These are phyloP conservation scores for Xiphophorus hellerii DNA, from an alignment of 2,113 vertebrate species.

Conservation along the genomic window DNA sequence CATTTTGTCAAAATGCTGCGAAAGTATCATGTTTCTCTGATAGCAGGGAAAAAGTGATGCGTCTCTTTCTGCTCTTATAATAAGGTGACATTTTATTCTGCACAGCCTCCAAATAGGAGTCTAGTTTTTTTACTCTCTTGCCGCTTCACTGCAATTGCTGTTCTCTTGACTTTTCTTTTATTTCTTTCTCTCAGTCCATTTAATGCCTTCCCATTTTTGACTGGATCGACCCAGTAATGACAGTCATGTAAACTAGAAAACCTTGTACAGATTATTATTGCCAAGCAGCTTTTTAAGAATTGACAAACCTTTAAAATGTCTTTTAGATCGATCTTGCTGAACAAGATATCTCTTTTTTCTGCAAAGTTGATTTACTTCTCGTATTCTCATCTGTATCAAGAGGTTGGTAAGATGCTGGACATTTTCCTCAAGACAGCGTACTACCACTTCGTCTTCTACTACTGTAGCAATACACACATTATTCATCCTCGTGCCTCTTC, in stretches of 20 bases:
- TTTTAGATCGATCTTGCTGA: neutral
- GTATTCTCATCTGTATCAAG: neutral
- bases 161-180: constrained; percentile 23
- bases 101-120: constrained; percentile 52
- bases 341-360: neutral
- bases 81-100: constrained; percentile 68
- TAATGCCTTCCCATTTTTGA: constrained; percentile 25
- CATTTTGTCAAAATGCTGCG: constrained; percentile 38
- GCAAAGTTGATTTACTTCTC: too few relatives aligned
- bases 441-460: neutral
- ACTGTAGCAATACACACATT: neutral
- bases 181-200: constrained; percentile 14
- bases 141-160: constrained; percentile 30
- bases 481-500: neutral
- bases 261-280: neutral
- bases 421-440: neutral
- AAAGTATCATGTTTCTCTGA: constrained; percentile 35
- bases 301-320: too few relatives aligned
- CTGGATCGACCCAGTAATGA: constrained; percentile 35
- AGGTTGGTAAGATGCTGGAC: neutral
- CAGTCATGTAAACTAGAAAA: constrained; percentile 28
- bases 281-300: neutral
- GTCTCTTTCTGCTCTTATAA: constrained; percentile 59
- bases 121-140: constrained; percentile 32
- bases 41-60: constrained; percentile 30